A percentile compares a stretch with the other conserved stretches of the same genome.
Evolutionary conservation across 1,140 invertebrate genomes (phyloP).

Genomic region (Dendroctonus valens): DNA sequence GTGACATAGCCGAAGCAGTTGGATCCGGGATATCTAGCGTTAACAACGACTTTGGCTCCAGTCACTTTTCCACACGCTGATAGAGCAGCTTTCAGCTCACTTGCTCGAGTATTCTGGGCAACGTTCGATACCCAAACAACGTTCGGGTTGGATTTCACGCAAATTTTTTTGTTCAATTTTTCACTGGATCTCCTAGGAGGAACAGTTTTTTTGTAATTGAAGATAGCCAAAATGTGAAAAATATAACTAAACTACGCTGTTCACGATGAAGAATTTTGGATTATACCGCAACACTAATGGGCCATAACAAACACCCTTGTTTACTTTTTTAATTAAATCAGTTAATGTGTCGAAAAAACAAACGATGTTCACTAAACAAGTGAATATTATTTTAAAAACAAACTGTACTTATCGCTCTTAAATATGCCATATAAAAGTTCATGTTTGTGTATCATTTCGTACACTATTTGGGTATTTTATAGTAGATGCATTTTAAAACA

Average conservation of each 20-base stretch:
- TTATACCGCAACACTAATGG: neutral
- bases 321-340: neutral
- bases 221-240: neutral
- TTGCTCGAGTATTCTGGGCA: slow-evolving; percentile 83
- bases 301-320: neutral
- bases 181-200: slow-evolving; percentile 15
- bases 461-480: no score
- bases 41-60: slow-evolving; percentile 95
- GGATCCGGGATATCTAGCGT: slow-evolving; percentile 84
- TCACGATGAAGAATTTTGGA: neutral
- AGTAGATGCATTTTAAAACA: no score
- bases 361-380: neutral
- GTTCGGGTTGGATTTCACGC: slow-evolving; percentile 56
- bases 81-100: slow-evolving; percentile 88
- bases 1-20: slow-evolving; percentile 94
- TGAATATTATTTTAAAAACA: no score
- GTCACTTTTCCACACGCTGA: slow-evolving; percentile 93
- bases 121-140: slow-evolving; percentile 89
- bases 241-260: neutral
- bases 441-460: no score
- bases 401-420: no score
- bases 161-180: slow-evolving; percentile 16
- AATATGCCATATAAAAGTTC: no score
- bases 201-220: neutral
- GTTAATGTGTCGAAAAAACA: no score